Evolutionary conservation across 2,888 invertebrate species (phyloP).

Genomic region (Cataglyphis livida): DNA sequence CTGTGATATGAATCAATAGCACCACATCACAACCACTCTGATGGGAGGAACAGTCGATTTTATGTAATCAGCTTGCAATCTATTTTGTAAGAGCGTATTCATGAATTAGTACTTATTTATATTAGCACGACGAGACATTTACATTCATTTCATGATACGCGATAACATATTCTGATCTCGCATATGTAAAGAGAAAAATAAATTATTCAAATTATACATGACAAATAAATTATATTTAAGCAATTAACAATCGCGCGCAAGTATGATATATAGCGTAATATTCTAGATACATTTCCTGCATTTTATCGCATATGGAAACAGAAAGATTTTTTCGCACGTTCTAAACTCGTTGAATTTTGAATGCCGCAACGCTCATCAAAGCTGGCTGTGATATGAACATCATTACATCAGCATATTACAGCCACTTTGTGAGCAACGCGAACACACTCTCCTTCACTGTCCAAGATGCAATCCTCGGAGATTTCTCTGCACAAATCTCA

Average conservation of each 20-base stretch:
- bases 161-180: not conserved
- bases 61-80: slow-evolving; percentile 14
- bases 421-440: slow-evolving; percentile 95
- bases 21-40: slow-evolving; percentile 96
- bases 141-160: not conserved
- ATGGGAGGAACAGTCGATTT: slow-evolving; percentile 88
- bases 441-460: slow-evolving; percentile 69
- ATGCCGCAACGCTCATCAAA: slow-evolving; percentile 95
- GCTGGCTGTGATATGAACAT: slow-evolving; percentile 98
- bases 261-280: not conserved
- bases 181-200: slow-evolving; percentile 11
- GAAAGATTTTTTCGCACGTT: not conserved
- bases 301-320: not conserved
- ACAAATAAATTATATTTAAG: not conserved
- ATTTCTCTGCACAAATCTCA: not conserved
- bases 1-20: slow-evolving; percentile 95
- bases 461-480: slow-evolving; percentile 12
- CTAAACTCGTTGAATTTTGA: slow-evolving; percentile 29
- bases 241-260: not conserved
- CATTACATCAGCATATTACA: slow-evolving; percentile 91
- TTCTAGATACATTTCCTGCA: not conserved
- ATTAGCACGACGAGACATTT: not conserved
- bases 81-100: slow-evolving; percentile 10
- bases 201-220: not conserved
- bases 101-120: slow-evolving; percentile 33